Conservation (phyloP, 2,113 vertebrate genomes). For the Leptobrachium ailaonicum region DNA sequence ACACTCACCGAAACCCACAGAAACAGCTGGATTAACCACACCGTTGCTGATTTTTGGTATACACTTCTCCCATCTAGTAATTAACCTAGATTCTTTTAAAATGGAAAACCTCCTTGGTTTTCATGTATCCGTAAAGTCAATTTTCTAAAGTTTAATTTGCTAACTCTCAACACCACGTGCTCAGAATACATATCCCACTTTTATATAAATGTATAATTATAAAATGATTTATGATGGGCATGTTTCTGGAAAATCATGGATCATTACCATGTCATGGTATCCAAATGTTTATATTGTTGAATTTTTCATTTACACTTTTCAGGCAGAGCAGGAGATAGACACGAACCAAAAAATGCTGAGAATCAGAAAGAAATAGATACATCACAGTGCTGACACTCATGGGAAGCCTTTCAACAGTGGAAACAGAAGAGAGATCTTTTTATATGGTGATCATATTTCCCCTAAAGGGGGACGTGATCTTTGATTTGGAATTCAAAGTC, state of each 20-base stretch:
- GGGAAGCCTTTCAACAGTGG: slow-evolving; percentile 38
- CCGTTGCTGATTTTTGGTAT: too few relatives aligned
- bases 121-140: too few relatives aligned
- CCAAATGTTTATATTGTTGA: slow-evolving; percentile 20
- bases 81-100: too few relatives aligned
- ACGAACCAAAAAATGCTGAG: not conserved
- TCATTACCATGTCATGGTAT: not conserved
- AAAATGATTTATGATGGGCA: too few relatives aligned
- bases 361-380: slow-evolving; percentile 2
- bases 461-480: slow-evolving; percentile 44
- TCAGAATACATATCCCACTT: too few relatives aligned
- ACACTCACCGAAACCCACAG: too few relatives aligned
- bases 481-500: slow-evolving; percentile 47
- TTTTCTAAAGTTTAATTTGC: too few relatives aligned
- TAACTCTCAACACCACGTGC: too few relatives aligned
- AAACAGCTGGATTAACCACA: too few relatives aligned
- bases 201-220: too few relatives aligned
- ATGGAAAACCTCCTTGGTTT: too few relatives aligned
- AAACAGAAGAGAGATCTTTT: slow-evolving; percentile 42
- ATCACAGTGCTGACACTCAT: slow-evolving; percentile 18
- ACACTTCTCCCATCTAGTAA: too few relatives aligned
- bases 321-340: slow-evolving; percentile 5
- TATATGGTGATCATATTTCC: slow-evolving; percentile 48
- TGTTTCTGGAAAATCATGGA: not conserved
- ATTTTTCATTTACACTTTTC: slow-evolving; percentile 6